A percentile compares a stretch with the other conserved stretches of the same genome.
These are phyloP conservation scores for Arctopsyche grandis DNA, from an alignment of 1,140 invertebrate genomes.

Conservation along the genomic window DNA sequence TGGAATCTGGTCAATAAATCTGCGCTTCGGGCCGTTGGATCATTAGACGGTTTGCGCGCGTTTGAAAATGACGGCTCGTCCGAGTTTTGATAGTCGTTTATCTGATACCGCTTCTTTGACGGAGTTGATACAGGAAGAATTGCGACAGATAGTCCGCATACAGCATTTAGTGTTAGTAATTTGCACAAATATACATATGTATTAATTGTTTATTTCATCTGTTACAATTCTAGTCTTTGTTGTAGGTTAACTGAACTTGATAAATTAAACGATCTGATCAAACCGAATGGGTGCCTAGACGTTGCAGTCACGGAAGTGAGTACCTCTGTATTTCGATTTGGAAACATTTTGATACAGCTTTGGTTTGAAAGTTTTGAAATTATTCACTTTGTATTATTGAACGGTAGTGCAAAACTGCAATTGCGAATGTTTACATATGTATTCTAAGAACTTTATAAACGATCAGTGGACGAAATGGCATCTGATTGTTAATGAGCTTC, in stretches of 20 bases:
- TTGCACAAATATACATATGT: not conserved
- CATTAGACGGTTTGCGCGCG: not conserved
- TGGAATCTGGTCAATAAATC: not conserved
- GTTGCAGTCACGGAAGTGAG: conserved; percentile 50
- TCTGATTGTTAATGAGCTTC: too few species aligned
- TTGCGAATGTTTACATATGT: too few species aligned
- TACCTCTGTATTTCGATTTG: conserved; percentile 35
- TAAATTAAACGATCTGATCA: conserved; percentile 55
- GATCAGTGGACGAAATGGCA: too few species aligned
- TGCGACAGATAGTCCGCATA: conserved; percentile 5
- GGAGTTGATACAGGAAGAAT: conserved; percentile 6
- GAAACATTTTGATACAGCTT: not conserved
- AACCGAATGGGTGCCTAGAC: conserved; percentile 55
- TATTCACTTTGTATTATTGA: too few species aligned
- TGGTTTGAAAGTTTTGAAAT: too few species aligned
- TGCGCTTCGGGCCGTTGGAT: not conserved
- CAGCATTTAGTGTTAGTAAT: conserved; percentile 15
- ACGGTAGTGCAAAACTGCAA: too few species aligned
- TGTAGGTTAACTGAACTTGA: conserved; percentile 54
- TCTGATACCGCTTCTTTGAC: not conserved
- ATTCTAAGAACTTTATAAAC: too few species aligned
- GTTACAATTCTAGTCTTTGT: not conserved
- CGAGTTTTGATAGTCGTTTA: not conserved
- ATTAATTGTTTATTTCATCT: not conserved
- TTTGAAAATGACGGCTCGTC: not conserved